Conservation (phyloP, 2,113 vertebrate species). For the Pelusios castaneus region DNA sequence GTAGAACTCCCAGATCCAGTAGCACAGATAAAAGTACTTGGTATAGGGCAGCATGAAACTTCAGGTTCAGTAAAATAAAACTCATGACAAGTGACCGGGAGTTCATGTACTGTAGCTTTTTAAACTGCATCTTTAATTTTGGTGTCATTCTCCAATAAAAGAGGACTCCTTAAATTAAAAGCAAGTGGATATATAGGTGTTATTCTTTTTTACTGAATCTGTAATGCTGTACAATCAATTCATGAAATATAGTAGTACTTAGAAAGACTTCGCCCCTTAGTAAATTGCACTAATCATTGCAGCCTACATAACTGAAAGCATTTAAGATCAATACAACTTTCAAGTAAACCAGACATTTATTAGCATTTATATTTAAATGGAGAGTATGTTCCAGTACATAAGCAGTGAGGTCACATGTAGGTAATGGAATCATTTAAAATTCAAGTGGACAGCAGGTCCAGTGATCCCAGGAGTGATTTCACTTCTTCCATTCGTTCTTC, state of each 20-base stretch:
- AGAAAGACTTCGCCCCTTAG: not conserved
- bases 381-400: slow-evolving; percentile 79
- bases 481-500: slow-evolving; percentile 96
- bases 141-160: not conserved
- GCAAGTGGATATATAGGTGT: not conserved
- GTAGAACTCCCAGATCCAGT: not conserved
- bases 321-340: not conserved
- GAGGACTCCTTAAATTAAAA: not conserved
- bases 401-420: slow-evolving; percentile 70
- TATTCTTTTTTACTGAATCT: not conserved
- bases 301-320: not conserved
- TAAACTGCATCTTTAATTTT: not conserved
- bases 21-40: not conserved
- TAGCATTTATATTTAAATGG: slow-evolving; percentile 75
- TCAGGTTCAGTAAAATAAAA: not conserved
- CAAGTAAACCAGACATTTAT: slow-evolving; percentile 83
- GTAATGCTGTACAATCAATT: not conserved
- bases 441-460: not conserved
- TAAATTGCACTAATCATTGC: not conserved
- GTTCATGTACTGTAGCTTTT: not conserved
- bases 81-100: not conserved
- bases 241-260: rapidly evolving
- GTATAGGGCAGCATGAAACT: not conserved
- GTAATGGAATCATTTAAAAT: slow-evolving; percentile 36
- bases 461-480: slow-evolving; percentile 66